These are phyloP conservation scores for Paraplagusia blochii DNA, from an alignment of 2,113 vertebrate genomes.

Conservation along the genomic window DNA sequence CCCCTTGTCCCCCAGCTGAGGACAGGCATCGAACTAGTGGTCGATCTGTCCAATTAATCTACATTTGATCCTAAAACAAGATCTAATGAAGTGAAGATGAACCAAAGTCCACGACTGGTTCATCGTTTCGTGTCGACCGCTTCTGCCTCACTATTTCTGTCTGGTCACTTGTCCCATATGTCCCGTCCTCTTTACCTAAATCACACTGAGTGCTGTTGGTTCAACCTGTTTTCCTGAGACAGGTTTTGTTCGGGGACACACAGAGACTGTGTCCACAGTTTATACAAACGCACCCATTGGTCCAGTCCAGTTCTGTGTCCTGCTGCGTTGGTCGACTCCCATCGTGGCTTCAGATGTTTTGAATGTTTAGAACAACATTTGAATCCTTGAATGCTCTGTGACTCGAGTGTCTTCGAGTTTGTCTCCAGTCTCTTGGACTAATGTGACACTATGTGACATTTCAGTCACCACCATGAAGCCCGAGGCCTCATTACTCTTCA, in stretches of 20 bases:
- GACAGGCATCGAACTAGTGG: no score
- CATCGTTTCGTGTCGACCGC: no score
- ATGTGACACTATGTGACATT: no score
- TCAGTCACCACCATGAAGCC: no score
- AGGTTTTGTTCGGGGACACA: no score
- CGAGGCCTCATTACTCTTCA: no score
- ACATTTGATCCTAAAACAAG: no score
- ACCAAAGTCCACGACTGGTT: no score
- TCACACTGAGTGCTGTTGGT: conserved; percentile 1
- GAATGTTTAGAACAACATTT: conserved; percentile 26
- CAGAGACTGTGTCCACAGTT: neutral
- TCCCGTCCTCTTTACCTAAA: conserved; percentile 40
- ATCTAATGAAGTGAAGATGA: no score
- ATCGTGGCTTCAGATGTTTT: neutral
- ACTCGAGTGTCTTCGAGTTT: no score
- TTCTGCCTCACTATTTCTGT: conserved; percentile 5
- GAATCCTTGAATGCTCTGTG: conserved; percentile 4
- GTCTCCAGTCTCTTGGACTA: no score
- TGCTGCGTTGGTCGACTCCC: neutral
- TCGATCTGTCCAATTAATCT: no score
- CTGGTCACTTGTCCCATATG: conserved; percentile 23
- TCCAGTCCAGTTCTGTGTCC: conserved; percentile 2
- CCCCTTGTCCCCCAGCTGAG: neutral
- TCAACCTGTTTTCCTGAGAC: neutral
- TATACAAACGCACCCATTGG: conserved; percentile 14